Evolutionary conservation across 2,113 vertebrate species (phyloP), one percentile per base, ranked within the genome.

Genomic region (Peromyscus maniculatus): DNA sequence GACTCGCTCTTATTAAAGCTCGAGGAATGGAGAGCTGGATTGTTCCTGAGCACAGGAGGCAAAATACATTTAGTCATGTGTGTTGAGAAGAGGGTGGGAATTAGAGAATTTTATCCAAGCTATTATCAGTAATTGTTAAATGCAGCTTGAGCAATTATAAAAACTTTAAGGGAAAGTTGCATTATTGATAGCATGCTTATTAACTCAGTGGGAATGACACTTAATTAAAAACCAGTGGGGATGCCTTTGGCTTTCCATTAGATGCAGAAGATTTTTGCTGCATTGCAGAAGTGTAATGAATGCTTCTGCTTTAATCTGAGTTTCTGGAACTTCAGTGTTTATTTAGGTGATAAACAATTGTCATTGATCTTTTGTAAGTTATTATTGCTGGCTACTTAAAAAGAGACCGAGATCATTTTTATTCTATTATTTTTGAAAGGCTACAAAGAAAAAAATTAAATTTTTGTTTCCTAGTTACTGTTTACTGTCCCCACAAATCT

Each of bases 201-300:
- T 89, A 98, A 83, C 98, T 98, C 96, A 12, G 74, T 39, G 57
- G 98, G 98, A 94, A 89, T 39, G 9, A 97, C n/a, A 71, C 92
- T 98, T 98, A 96, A 98, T 98, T 98, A 97, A 96, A 97, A 98
- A 96, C 57, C 96, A 98, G 96, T 91, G 77, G 98, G 98, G 89
- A 15, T 94, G 93, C 95, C 91, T 94, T n/a, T 87, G 96, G 80
- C 12, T 96, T 97, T 97, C 94, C 90, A 59, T 72, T 94, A 72
- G 97, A 86, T 71, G 43, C 55, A 75, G n/a, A 67, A 93, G 97
- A 94, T 93, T 97, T 97, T 97, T 98, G 95, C 97, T 97, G 98
- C 98, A 97, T 7, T 92, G 97, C 97, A 97, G 96, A 97, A 98
- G 43, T 93, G 55, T 98, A 98, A 98, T 96, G 98, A 98, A 98